Percentiles rank a stretch among this genome's conserved stretches.
phyloP scores from a whole-genome alignment of 2,113 vertebrate genomes.

The Psilopsiagon aurifrons region DNA sequence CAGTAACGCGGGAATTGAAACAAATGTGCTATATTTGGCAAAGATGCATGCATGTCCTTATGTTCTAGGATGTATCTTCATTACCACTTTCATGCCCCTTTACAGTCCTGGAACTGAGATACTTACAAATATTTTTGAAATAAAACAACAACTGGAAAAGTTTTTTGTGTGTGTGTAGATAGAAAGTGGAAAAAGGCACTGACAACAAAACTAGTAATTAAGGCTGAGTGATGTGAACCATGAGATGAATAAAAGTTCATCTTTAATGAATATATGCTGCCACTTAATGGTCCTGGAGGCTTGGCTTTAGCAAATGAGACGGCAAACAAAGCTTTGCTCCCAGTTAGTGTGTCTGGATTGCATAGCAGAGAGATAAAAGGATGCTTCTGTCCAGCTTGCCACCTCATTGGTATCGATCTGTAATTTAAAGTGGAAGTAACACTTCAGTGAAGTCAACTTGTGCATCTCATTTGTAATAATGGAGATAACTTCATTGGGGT shows the following conservation, averaged over 20 bases:
- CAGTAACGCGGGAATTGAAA: background rate
- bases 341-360: background rate
- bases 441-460: background rate
- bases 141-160: background rate
- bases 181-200: background rate
- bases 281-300: background rate
- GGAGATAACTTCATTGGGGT: background rate
- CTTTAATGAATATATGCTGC: background rate
- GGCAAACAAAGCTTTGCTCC: background rate
- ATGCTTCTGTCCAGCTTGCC: background rate
- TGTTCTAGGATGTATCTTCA: background rate
- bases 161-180: background rate
- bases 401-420: background rate
- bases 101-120: background rate
- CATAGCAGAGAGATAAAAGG: background rate
- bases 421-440: background rate
- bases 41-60: background rate
- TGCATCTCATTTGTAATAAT: background rate
- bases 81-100: background rate
- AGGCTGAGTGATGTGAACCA: background rate
- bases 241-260: background rate
- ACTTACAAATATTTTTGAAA: background rate
- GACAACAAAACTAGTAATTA: background rate
- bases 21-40: background rate
- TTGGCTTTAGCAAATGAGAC: background rate